Evolutionary conservation across 2,888 invertebrate species (phyloP).

Genomic region (Scrobipalpa costella): DNA sequence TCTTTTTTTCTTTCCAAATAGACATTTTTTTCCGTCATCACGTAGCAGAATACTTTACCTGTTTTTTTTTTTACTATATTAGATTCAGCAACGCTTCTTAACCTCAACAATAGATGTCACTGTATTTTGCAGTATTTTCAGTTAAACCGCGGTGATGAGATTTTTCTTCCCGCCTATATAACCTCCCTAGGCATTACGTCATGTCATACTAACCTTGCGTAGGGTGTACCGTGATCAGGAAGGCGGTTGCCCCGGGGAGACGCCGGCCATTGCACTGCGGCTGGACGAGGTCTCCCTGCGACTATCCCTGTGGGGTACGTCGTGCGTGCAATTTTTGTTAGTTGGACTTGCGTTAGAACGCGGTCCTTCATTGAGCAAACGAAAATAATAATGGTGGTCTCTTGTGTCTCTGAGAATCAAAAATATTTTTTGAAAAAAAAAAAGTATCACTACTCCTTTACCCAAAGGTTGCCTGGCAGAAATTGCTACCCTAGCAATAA

Average conservation of each 20-base stretch:
- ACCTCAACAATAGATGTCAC: conserved; percentile 66
- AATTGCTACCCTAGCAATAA: no score
- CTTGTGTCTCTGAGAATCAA: no score
- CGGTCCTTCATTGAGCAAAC: conserved; percentile 67
- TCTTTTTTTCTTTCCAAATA: no score
- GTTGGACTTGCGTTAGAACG: conserved; percentile 82
- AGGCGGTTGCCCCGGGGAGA: conserved; percentile 84
- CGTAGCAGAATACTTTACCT: no score
- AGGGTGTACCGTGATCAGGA: conserved; percentile 86
- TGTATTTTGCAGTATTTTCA: no score
- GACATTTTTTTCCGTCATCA: no score
- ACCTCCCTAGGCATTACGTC: rapidly evolving
- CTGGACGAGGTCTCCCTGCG: conserved; percentile 81
- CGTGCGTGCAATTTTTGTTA: conserved; percentile 83
- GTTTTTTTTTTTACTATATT: no score
- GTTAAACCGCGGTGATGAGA: conserved; percentile 58
- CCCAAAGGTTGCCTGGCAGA: no score
- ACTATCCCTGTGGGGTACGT: conserved; percentile 81
- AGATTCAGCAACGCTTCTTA: no score
- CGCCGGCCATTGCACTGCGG: conserved; percentile 85
- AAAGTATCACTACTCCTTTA: no score
- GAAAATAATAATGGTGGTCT: no score
- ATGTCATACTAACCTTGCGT: conserved; percentile 87
- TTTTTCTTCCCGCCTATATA: conserved; percentile 48
- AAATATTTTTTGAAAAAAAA: no score